Evolutionary conservation across 2,888 invertebrate species (phyloP), one percentile per base, ranked within the genome.

Genomic region (Acanthopleura granulata): DNA sequence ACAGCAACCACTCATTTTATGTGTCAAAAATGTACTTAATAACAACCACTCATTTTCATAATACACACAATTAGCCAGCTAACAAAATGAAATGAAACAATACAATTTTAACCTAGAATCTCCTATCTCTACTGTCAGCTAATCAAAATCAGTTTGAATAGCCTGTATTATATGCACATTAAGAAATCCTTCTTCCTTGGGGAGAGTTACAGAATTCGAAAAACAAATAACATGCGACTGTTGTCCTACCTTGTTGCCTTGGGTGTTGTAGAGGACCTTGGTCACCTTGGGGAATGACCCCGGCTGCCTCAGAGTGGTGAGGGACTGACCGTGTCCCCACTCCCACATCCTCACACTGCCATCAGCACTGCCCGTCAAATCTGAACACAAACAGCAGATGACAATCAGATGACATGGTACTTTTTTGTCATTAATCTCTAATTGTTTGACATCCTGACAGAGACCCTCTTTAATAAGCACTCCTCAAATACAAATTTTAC

Each of bases 251-350:
- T 99, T 99, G 92, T 98, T 98, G 76, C 98, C 98, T 91, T 98
- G 97, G 88, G 96, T 95, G 71, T 96, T 97, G 92, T 98, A 98
- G 77, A 96, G 93, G n/a, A 98, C 96, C 80, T 97, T 93, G 0
- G 97, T 97, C 76, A 99, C 98, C 85, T 92, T 92, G 40, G 89
- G 88, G 78, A 88, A 89, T 49, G 86, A 82, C 18, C 90, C 89
- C 16, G 88, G 85, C 57, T 87, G 86, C 75, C 89, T 79, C 11
- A 89, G 84, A 22, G 86, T 84, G 22, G 88, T 83, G 27, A 90
- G 82, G 22, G 85, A 83, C 74, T 88, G 87, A 12, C 79, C 78
- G 91, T 98, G 98, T 12, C 97, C 97, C 98, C 99, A 99, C 92
- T 99, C 99, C 96, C 98, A 99, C 86, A 99, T 95, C 96, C 98